Evolutionary conservation across 1,140 invertebrate species (phyloP).

Genomic region (Mycetomoellerius zeteki): DNA sequence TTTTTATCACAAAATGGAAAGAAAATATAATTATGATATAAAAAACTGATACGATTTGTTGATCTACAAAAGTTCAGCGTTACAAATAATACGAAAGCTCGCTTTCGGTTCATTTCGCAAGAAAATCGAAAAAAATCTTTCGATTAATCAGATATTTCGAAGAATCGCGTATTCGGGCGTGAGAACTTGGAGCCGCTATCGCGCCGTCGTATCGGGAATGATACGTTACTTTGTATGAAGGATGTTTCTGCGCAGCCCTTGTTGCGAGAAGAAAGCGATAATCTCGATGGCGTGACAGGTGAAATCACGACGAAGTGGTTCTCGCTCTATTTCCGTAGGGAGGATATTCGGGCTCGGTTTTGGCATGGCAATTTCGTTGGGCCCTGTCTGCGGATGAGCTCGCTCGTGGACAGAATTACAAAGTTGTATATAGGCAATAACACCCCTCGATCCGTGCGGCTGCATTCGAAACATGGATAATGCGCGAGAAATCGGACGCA

Average conservation of each 20-base stretch:
- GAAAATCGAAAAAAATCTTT: background rate
- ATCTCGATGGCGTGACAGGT: conserved; percentile 71
- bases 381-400: background rate
- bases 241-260: conserved; percentile 7
- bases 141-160: background rate
- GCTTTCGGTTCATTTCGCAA: background rate
- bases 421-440: conserved; percentile 37
- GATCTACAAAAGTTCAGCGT: background rate
- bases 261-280: conserved; percentile 52
- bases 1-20: background rate
- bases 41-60: background rate
- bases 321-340: conserved; percentile 39
- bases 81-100: background rate
- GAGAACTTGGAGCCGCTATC: conserved; percentile 48
- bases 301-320: conserved; percentile 65
- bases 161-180: conserved; percentile 17
- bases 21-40: background rate
- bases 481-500: conserved; percentile 29
- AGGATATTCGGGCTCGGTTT: conserved; percentile 23
- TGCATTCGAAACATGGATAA: conserved; percentile 42
- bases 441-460: conserved; percentile 6
- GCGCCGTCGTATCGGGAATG: conserved; percentile 23
- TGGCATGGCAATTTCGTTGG: conserved; percentile 66
- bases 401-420: background rate
- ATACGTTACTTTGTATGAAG: conserved; percentile 46